Conservation (phyloP, 1,140 invertebrate genomes). For the Mesaphorura yosii region DNA sequence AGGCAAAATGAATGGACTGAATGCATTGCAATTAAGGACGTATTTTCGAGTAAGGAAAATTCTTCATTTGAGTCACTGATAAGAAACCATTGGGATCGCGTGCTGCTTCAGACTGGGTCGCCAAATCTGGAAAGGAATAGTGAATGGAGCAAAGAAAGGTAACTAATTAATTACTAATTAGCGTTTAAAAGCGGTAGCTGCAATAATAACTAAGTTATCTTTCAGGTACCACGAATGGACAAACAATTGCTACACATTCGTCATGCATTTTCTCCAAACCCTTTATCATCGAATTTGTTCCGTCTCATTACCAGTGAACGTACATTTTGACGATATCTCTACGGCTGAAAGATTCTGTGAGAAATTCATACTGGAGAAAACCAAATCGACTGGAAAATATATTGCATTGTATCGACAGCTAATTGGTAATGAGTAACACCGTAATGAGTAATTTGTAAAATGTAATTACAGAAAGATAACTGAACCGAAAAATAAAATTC, state of each 20-base stretch:
- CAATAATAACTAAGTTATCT: constrained; percentile 4
- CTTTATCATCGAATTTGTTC: constrained; percentile 51
- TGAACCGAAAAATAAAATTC: too few relatives aligned
- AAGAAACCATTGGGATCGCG: constrained; percentile 62
- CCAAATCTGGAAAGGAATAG: constrained; percentile 50
- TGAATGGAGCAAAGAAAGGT: constrained; percentile 50
- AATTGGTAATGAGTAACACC: too few relatives aligned
- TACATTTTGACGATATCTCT: too few relatives aligned
- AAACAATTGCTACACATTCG: constrained; percentile 69
- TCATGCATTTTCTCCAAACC: constrained; percentile 55
- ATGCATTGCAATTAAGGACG: constrained; percentile 51
- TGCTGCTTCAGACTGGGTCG: too few relatives aligned
- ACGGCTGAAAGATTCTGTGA: constrained; percentile 59
- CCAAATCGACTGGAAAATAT: constrained; percentile 63
- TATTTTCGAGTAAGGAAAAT: constrained; percentile 37
- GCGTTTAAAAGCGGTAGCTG: neutral
- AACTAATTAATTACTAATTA: neutral
- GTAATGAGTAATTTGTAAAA: too few relatives aligned
- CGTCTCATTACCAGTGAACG: constrained; percentile 48
- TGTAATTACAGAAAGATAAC: too few relatives aligned
- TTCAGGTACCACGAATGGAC: constrained; percentile 53
- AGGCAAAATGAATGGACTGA: constrained; percentile 51
- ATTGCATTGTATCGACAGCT: constrained; percentile 62
- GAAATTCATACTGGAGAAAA: constrained; percentile 59
- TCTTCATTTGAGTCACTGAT: constrained; percentile 40